Evolutionary conservation across 2,888 invertebrate genomes (phyloP), one percentile per base, ranked within the genome.

Genomic region (Zootermopsis nevadensis): DNA sequence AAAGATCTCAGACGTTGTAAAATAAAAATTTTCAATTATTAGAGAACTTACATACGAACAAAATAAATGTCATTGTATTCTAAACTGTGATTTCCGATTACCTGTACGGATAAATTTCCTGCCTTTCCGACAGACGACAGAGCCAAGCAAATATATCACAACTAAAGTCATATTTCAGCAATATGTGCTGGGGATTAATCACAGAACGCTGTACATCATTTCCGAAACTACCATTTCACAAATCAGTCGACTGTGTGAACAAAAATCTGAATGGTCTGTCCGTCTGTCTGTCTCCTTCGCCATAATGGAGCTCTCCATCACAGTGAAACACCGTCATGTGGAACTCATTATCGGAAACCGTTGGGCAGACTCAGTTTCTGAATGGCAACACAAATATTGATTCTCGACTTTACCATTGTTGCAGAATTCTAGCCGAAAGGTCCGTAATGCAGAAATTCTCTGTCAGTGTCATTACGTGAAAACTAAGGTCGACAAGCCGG

Each of bases 311-410:
- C 69, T 31, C 69, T 33, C 30, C 69, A 33, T 69, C 33, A 69
- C 33, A n/a, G 38, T 38, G 38, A 38, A 24, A 74, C 74, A 42
- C n/a, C 38, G 74, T 42, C 42, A 42, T 74, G 33, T 33, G 24
- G 38, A 74, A 74, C n/a, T 74, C 74, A 74, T 74, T 74, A 74
- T 74, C 74, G 74, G 74, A 74, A 74, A 38, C 74, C 74, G 74
- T 74, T 42, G 74, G 35, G 2, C 35, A 74, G 74, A 22, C 33
- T 24, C n/a, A n/a, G 33, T 74, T 74, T 72, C 38, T 74, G 35
- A 74, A 74, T 74, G 38, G 38, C 8, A 74, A 33, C 74, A 74
- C 33, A 74, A 74, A 74, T 74, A 38, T 42, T 35, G 74, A 74
- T 74, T 74, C 38, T 38, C 35, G 8, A 38, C 38, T 38, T 42